Base-by-base conservation (phyloP, 2,113 vertebrate species). In the Epinephelus moara region DNA sequence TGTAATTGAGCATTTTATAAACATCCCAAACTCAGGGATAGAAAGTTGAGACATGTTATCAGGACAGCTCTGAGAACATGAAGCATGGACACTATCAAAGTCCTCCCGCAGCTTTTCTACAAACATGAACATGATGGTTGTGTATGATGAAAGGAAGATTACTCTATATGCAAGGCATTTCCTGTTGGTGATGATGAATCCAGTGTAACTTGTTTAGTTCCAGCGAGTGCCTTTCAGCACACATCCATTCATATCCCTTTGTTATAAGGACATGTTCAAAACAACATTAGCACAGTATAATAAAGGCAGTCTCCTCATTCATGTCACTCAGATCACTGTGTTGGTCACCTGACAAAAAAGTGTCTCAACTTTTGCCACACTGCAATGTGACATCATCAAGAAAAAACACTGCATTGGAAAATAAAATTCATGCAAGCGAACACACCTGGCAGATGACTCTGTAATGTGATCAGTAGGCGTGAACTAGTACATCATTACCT, bases 1-100 rank as follows among this genome's bases (percentile, higher is more conserved):
- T 23, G 27, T 66, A 64, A 55, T 53, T 42, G 5, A 27, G 14
- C 33, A 40, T 40, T 63, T 6, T n/a, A 40, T 42, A 64, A n/a
- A 47, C n/a, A 66, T 66, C 42, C n/a, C n/a, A 66, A 47, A 47
- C 14, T 66, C 42, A 25, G 17, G 63, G n/a, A 47, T 25, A 15
- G 63, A 49, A 47, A 66, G 42, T 18, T 25, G 42, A 47, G n/a
- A 23, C 13, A 10, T 25, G 63, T 61, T 60, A 61, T 74, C 42
- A 74, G 25, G 56, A 61, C 25, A 60, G 37, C 12, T 45, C 11
- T 21, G 11, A 11, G 37, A 66, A 66, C 40, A 66, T 45, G n/a
- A 76, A 15, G 50, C 61, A 75, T 47, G 40, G 55, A 61, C 30
- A 37, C 18, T 11, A 19, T 63, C 61, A n/a, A 63, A 37, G 30